phyloP scores from a whole-genome alignment of 2,113 vertebrate species.

The Pterocles gutturalis region DNA sequence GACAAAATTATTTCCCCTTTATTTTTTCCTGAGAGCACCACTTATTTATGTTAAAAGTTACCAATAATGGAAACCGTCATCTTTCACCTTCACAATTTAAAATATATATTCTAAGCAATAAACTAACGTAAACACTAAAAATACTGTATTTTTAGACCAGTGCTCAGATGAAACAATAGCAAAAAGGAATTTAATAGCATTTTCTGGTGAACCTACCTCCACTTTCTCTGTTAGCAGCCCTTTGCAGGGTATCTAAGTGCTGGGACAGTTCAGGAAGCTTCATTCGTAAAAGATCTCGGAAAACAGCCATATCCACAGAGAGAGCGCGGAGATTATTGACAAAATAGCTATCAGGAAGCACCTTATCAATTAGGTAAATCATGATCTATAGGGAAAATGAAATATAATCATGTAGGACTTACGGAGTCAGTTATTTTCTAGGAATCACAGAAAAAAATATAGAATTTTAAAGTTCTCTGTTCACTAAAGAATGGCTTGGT shows the following conservation, averaged over 20 bases:
- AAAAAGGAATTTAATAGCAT: neutral
- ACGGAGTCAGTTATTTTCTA: neutral
- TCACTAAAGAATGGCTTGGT: neutral
- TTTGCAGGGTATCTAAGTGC: slow-evolving; percentile 87
- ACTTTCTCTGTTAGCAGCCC: slow-evolving; percentile 85
- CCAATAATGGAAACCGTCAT: neutral
- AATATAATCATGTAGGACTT: neutral
- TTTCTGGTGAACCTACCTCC: slow-evolving; percentile 76
- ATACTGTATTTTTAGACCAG: neutral
- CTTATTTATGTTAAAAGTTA: neutral
- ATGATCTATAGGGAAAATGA: slow-evolving; percentile 85
- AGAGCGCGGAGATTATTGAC: slow-evolving; percentile 95
- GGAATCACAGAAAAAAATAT: neutral
- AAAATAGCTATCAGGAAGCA: slow-evolving; percentile 98
- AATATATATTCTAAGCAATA: neutral
- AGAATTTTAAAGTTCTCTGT: neutral
- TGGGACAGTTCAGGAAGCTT: slow-evolving; percentile 89
- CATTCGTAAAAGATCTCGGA: slow-evolving; percentile 87
- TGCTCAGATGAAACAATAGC: neutral
- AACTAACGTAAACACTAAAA: neutral
- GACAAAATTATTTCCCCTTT: neutral
- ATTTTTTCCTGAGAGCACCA: neutral
- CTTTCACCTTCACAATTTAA: neutral
- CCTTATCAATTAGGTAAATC: slow-evolving; percentile 99
- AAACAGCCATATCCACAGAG: slow-evolving; percentile 94